Evolutionary conservation across 2,797 vertebrate genomes (phyloP).

Genomic region (Lithobates pipiens): DNA sequence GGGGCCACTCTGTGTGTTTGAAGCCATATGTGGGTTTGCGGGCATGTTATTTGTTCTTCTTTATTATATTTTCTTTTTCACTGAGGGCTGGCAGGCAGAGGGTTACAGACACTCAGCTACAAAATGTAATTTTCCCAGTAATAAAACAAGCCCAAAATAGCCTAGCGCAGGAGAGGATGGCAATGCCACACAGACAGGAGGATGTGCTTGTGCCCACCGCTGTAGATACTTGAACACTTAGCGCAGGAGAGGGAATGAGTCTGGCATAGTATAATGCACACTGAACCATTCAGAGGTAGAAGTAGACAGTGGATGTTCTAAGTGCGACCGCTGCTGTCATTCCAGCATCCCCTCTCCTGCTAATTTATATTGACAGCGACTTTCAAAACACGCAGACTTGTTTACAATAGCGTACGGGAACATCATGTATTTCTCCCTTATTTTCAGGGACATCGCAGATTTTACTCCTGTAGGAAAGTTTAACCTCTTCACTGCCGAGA

Average conservation of each 20-base stretch:
- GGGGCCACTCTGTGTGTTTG: no score
- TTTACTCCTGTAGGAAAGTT: not conserved
- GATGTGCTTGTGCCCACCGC: slow-evolving; percentile 52
- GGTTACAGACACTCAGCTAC: slow-evolving; percentile 43
- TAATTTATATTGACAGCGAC: slow-evolving; percentile 69
- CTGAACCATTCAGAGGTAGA: slow-evolving; percentile 56
- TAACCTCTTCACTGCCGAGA: not conserved
- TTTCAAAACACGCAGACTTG: slow-evolving; percentile 75
- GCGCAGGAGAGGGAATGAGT: slow-evolving; percentile 1
- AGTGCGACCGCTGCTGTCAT: slow-evolving; percentile 65
- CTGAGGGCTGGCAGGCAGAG: not conserved
- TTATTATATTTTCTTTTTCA: not conserved
- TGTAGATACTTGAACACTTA: slow-evolving; percentile 32
- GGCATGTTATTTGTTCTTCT: not conserved
- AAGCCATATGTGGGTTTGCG: no score
- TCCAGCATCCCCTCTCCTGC: slow-evolving; percentile 62
- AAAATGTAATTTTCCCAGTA: slow-evolving; percentile 57
- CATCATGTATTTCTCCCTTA: slow-evolving; percentile 71
- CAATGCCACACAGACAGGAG: slow-evolving; percentile 36
- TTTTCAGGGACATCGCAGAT: slow-evolving; percentile 62
- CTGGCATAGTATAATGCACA: slow-evolving; percentile 58
- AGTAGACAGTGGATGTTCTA: slow-evolving; percentile 50
- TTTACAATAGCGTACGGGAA: slow-evolving; percentile 72
- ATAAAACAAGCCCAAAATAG: not conserved
- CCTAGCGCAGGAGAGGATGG: slow-evolving; percentile 46